Base-by-base conservation (phyloP, 2,797 vertebrate genomes). In the Erithacus rubecula region DNA sequence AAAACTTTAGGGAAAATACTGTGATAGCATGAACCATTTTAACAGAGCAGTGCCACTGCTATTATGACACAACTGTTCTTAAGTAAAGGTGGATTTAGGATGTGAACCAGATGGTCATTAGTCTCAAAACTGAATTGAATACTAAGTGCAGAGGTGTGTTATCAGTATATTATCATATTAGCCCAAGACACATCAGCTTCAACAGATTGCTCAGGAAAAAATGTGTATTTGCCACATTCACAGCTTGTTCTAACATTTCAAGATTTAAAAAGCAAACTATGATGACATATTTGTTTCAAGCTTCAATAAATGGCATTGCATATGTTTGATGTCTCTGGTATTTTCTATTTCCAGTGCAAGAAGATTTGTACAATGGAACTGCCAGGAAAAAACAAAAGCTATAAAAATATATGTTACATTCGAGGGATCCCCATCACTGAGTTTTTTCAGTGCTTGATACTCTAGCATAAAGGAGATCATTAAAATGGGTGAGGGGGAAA, bases 291-390 rank as follows among this genome's bases (percentile, higher is more conserved):
- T 94, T 60, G 87, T 94, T 95, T 88, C 36, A 93, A 93, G 91
- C 71, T 95, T 92, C 95, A 98, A 98, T 98, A 98, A 98, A 98
- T 82, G 78, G 36, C 64, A 86, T 92, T 87, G 94, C 58, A 92
- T 95, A 94, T 37, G 23, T 84, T 55, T 83, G 16, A 23, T 30
- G 82, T 94, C 49, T 91, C 46, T 92, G 29, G 3, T 87, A 6
- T 92, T 94, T 77, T 82, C 19, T 92, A 46, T 83, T 91, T 75
- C 26, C 39, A 41, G 20, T 64, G 8, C 41, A 82, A 86, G 37
- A 90, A 79, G 24, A 81, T 44, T 55, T 0, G 0, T 51, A 44
- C 44, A 20, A 26, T 55, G 10, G 26, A 59, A 72, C 62, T 63
- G 46, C 12, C 58, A 52, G 36, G 12, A 3, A 18, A 46, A 69